A percentile compares a stretch with the other conserved stretches of the same genome.
Conservation (phyloP, 2,113 vertebrate genomes). For the Cebus imitator region DNA sequence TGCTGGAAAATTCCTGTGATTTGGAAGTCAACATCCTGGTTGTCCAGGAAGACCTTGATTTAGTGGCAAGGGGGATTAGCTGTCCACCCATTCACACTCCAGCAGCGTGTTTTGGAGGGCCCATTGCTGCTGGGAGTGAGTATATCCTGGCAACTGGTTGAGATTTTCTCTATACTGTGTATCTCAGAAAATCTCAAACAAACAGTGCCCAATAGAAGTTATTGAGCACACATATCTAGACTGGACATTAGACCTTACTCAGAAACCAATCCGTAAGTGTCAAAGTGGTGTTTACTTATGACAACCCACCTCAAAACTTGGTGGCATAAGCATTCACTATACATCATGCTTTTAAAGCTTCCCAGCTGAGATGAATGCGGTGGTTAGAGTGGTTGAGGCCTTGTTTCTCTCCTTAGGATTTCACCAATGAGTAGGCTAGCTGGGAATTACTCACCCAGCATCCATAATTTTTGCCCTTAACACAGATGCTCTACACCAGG, state of each 20-base stretch:
- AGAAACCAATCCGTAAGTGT: neutral
- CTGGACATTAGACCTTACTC: neutral
- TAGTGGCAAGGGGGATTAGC: neutral
- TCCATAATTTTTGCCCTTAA: neutral
- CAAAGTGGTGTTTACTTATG: neutral
- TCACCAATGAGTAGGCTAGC: neutral
- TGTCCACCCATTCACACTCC: neutral
- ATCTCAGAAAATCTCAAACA: neutral
- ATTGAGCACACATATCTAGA: neutral
- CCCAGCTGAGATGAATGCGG: neutral
- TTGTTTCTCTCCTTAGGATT: neutral
- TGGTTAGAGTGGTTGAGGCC: too few relatives aligned
- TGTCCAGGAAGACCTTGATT: neutral
- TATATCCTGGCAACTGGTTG: neutral
- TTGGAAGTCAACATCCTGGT: neutral
- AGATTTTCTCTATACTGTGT: neutral
- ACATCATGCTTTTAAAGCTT: neutral
- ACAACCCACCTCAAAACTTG: neutral
- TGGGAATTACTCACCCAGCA: neutral
- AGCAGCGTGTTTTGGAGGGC: neutral
- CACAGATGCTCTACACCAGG: neutral
- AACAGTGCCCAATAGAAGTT: neutral
- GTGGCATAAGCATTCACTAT: neutral
- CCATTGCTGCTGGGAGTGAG: neutral
- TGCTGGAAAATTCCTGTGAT: neutral